Percentiles rank a stretch among this genome's conserved stretches.
These are phyloP conservation scores for Drosophila orosa DNA, from an alignment of 1,140 invertebrate genomes.

Conservation along the genomic window DNA sequence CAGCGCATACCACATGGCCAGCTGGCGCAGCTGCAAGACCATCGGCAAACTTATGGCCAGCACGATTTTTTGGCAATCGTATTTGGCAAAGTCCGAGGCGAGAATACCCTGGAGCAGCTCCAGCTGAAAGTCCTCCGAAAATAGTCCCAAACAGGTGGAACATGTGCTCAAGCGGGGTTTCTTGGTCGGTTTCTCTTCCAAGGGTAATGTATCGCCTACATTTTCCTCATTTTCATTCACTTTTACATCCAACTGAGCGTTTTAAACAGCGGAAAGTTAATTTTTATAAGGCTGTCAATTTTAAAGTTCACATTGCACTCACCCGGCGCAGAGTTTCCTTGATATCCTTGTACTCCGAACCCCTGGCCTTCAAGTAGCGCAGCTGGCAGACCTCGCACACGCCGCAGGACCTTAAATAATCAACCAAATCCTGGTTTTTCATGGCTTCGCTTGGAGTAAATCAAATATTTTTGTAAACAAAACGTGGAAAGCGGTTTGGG, in stretches of 20 bases:
- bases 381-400: constrained; percentile 86
- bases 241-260: constrained; percentile 55
- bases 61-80: constrained; percentile 83
- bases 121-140: constrained; percentile 85
- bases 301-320: constrained; percentile 18
- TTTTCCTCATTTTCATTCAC: constrained; percentile 14
- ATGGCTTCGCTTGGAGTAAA: constrained; percentile 34
- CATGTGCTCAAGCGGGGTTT: constrained; percentile 85
- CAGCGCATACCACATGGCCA: constrained; percentile 84
- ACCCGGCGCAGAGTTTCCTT: constrained; percentile 82
- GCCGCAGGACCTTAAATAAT: constrained; percentile 82
- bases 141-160: constrained; percentile 87
- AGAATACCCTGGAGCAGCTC: constrained; percentile 84
- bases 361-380: constrained; percentile 84
- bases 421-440: constrained; percentile 82
- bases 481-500: constrained; percentile 46
- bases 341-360: constrained; percentile 84
- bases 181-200: constrained; percentile 60
- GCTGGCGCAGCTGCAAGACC: constrained; percentile 81
- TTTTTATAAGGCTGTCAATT: constrained; percentile 14
- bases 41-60: constrained; percentile 84
- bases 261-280: not conserved
- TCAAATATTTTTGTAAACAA: constrained; percentile 51
- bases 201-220: not conserved
- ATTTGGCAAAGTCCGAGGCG: constrained; percentile 77